phyloP scores from a whole-genome alignment of 2,797 vertebrate species.

The Tiaroga cobitis region DNA sequence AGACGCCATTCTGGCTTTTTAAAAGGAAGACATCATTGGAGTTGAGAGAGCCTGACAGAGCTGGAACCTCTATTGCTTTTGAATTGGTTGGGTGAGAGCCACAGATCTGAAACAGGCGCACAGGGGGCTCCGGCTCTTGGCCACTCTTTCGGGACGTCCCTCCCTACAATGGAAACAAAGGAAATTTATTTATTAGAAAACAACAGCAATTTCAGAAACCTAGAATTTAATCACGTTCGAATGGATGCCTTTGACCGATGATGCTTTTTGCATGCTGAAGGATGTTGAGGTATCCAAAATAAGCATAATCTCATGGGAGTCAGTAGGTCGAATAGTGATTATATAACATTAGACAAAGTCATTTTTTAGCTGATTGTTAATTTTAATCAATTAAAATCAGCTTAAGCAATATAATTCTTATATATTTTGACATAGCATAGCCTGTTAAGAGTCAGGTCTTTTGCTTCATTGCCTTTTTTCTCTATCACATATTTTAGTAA shows the following conservation, averaged over 20 bases:
- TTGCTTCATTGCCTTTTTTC: too few relatives aligned
- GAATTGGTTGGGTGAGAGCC: slow-evolving; percentile 81
- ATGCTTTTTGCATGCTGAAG: not conserved
- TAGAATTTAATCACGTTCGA: not conserved
- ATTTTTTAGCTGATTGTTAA: too few relatives aligned
- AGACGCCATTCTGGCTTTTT: slow-evolving; percentile 74
- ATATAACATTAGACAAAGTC: not conserved
- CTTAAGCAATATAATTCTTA: too few relatives aligned
- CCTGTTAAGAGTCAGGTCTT: too few relatives aligned
- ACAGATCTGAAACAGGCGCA: slow-evolving; percentile 87
- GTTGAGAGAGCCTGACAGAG: slow-evolving; percentile 84
- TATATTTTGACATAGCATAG: too few relatives aligned
- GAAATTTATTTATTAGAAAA: slow-evolving; percentile 3
- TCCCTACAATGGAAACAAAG: slow-evolving; percentile 72
- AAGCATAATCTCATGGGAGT: not conserved
- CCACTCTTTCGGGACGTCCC: slow-evolving; percentile 84
- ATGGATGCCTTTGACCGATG: not conserved
- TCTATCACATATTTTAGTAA: too few relatives aligned
- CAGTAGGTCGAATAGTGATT: not conserved
- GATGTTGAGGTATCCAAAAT: not conserved
- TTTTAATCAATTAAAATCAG: too few relatives aligned
- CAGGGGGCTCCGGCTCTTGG: slow-evolving; percentile 77
- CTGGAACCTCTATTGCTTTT: slow-evolving; percentile 86
- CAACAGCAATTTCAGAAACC: slow-evolving; percentile 4
- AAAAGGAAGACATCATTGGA: slow-evolving; percentile 91